Conservation (phyloP, 2,888 invertebrate genomes). For the Alcis repandata region DNA sequence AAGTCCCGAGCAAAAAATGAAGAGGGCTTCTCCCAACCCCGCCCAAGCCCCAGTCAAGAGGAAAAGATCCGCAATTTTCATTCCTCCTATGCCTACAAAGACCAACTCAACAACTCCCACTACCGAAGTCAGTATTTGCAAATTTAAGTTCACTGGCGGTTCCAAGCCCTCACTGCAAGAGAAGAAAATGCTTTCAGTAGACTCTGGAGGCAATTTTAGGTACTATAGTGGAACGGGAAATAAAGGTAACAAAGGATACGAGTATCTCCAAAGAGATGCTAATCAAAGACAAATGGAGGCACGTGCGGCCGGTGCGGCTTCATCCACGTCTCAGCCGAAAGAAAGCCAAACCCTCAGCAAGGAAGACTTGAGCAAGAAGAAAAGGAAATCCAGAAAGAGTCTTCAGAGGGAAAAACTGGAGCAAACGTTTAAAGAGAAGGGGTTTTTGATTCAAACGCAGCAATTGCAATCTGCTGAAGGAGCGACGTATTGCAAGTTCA, state of each 20-base stretch:
- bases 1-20: conserved; percentile 79
- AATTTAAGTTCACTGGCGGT: conserved; percentile 97
- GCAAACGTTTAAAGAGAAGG: conserved; percentile 97
- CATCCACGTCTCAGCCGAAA: conserved; percentile 56
- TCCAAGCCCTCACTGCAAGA: conserved; percentile 95
- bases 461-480: conserved; percentile 97
- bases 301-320: conserved; percentile 48
- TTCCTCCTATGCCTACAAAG: conserved; percentile 93
- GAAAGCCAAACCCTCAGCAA: conserved; percentile 53
- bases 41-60: conserved; percentile 86
- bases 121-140: conserved; percentile 95
- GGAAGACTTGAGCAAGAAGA: conserved; percentile 85
- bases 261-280: conserved; percentile 91
- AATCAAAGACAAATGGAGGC: conserved; percentile 72
- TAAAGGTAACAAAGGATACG: conserved; percentile 93
- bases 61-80: conserved; percentile 94
- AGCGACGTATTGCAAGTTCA: conserved; percentile 97
- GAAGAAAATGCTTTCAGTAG: conserved; percentile 96
- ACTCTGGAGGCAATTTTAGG: conserved; percentile 94
- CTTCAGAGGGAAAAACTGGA: conserved; percentile 95
- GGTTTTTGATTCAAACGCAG: conserved; percentile 96
- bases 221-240: conserved; percentile 95
- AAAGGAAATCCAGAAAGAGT: conserved; percentile 93
- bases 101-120: conserved; percentile 91
- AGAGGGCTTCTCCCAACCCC: conserved; percentile 74